phyloP scores from a whole-genome alignment of 1,140 invertebrate species.

The Drosophila funebris region DNA sequence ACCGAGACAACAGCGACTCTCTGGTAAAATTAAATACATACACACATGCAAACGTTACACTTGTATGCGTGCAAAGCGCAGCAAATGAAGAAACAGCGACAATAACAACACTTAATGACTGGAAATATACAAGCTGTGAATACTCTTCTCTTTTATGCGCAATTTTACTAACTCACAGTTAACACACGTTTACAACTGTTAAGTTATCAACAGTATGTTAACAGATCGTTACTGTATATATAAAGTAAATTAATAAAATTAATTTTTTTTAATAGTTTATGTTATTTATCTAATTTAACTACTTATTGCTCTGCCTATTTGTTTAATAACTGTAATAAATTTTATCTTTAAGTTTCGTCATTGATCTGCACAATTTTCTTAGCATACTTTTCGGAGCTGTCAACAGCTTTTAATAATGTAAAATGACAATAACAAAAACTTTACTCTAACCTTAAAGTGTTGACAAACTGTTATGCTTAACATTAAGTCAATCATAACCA shows the following conservation, averaged over 20 bases:
- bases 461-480: background rate
- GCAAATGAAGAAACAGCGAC: background rate
- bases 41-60: background rate
- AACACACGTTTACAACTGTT: background rate
- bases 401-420: background rate
- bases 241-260: too few species aligned
- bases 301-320: too few species aligned
- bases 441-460: background rate
- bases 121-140: background rate
- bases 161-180: background rate
- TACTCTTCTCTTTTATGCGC: constrained; percentile 6
- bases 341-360: too few species aligned
- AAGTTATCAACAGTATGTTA: background rate
- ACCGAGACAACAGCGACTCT: constrained; percentile 28
- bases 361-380: background rate
- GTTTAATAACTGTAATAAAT: too few species aligned
- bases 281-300: too few species aligned
- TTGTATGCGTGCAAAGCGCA: constrained; percentile 11
- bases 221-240: background rate
- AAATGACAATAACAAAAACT: background rate
- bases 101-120: background rate
- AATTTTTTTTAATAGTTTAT: too few species aligned
- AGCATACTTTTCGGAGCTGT: constrained; percentile 9
- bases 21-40: constrained; percentile 42
- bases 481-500: background rate